phyloP scores from a whole-genome alignment of 2,797 vertebrate species.

The Thamnophis elegans region DNA sequence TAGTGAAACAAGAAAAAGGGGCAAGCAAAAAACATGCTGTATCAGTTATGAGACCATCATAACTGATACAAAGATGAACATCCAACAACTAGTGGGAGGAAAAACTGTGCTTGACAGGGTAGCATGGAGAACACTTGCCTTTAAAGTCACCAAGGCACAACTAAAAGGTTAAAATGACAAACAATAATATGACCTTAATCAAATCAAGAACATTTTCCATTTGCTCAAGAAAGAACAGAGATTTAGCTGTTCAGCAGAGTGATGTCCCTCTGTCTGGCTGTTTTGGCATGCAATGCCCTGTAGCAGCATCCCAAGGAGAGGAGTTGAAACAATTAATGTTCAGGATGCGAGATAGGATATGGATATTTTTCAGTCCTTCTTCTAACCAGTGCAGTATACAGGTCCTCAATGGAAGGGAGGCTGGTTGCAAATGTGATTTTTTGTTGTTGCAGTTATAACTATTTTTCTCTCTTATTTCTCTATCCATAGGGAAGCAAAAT shows the following conservation, averaged over 20 bases:
- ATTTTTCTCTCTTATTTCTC: neutral
- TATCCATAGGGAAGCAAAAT: slow-evolving; percentile 8
- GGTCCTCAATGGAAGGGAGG: neutral
- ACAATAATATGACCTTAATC: neutral
- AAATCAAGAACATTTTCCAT: neutral
- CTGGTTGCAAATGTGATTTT: neutral
- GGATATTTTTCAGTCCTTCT: neutral
- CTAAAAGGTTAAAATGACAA: neutral
- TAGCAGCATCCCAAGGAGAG: neutral
- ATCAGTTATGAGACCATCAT: neutral
- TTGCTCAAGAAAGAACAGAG: neutral
- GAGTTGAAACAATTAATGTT: neutral
- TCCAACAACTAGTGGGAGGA: neutral
- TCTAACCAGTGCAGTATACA: neutral
- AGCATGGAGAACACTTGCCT: neutral
- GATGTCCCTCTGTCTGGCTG: neutral
- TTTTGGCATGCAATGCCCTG: neutral
- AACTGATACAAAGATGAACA: neutral
- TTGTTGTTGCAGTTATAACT: neutral
- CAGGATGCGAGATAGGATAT: neutral
- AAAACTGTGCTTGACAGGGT: neutral
- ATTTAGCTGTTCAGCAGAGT: neutral
- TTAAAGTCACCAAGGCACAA: neutral
- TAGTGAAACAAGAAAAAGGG: neutral
- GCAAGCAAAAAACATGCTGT: neutral